phyloP scores from a whole-genome alignment of 2,113 vertebrate species.

The Hucho hucho region DNA sequence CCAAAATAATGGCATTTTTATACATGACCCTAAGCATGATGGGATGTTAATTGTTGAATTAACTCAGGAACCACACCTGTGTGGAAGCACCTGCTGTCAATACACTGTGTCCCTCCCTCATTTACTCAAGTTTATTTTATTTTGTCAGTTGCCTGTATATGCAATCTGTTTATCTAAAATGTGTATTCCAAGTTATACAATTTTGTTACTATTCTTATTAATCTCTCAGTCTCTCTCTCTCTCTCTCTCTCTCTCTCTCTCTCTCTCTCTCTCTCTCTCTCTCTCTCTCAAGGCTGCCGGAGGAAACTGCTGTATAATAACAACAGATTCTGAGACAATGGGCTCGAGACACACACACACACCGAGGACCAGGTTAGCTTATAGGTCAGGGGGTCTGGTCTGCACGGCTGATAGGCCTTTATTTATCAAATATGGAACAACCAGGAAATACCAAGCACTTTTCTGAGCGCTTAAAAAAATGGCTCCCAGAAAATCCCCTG shows the following conservation, averaged over 20 bases:
- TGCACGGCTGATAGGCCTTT: constrained; percentile 54
- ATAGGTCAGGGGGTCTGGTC: constrained; percentile 43
- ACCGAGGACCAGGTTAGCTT: constrained; percentile 23
- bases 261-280: not conserved
- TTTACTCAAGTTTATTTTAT: not conserved
- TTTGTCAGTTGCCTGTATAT: not conserved
- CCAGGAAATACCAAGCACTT: constrained; percentile 56
- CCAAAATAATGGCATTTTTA: too few relatives aligned
- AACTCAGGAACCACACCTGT: too few relatives aligned
- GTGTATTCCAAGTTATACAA: too few relatives aligned
- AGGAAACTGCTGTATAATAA: constrained; percentile 70
- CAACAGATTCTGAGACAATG: constrained; percentile 65
- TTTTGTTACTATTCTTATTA: not conserved
- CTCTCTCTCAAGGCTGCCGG: constrained; percentile 6
- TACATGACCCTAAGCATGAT: too few relatives aligned
- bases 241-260: not conserved
- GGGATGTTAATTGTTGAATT: too few relatives aligned
- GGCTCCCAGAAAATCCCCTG: constrained; percentile 20
- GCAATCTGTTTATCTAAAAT: too few relatives aligned
- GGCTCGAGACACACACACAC: constrained; percentile 42
- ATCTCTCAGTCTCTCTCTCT: not conserved
- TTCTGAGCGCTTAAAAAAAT: constrained; percentile 39
- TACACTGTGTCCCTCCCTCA: too few relatives aligned
- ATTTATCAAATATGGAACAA: constrained; percentile 62
- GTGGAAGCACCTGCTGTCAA: too few relatives aligned